phyloP scores from a whole-genome alignment of 2,888 invertebrate genomes.

The Orthosia cruda region DNA sequence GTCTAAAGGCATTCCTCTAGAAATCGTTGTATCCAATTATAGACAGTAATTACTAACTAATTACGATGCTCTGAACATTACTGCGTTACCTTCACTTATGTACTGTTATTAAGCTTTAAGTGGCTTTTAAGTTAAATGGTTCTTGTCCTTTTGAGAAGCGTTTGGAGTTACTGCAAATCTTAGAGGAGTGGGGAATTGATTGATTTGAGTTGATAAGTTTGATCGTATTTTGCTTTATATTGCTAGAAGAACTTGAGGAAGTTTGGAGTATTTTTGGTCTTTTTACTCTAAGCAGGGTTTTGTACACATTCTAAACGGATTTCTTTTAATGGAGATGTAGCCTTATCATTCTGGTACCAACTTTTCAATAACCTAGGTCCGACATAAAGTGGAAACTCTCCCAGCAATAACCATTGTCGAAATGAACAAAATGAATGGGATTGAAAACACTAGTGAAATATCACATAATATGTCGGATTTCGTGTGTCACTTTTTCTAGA shows the following conservation, averaged over 20 bases:
- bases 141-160: background rate
- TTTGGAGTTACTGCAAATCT: background rate
- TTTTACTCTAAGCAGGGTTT: no score
- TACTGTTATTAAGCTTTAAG: conserved; percentile 4
- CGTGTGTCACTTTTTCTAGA: no score
- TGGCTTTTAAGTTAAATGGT: background rate
- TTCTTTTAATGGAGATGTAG: no score
- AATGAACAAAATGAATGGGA: no score
- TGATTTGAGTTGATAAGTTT: background rate
- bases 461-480: no score
- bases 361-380: no score
- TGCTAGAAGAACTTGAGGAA: background rate
- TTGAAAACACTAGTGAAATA: no score
- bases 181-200: background rate
- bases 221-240: background rate
- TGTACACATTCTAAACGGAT: no score
- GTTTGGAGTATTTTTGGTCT: background rate
- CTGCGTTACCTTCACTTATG: background rate
- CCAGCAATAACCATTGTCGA: no score
- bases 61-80: conserved; percentile 5
- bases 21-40: conserved; percentile 12
- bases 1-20: background rate
- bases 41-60: conserved; percentile 16
- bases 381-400: no score
- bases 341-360: no score